Base-by-base conservation (phyloP, 2,888 invertebrate species). In the Spatulosminthurus flaviceps region DNA sequence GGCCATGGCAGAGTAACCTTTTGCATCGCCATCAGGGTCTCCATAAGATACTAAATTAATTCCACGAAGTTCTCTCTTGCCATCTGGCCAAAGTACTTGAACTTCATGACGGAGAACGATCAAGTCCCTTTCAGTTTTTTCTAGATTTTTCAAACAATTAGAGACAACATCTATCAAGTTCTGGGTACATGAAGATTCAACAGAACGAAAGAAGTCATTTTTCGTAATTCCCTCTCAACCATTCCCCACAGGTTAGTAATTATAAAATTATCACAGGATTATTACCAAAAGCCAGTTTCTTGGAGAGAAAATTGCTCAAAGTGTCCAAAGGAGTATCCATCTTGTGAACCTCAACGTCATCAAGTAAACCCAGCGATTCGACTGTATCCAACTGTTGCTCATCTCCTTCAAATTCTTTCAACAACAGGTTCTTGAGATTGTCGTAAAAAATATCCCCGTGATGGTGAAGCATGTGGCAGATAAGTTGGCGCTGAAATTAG, bases 1-100 rank as follows among this genome's bases (percentile, higher is more conserved):
- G 0, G 96, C 94, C 99, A 99, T 99, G 34, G 99, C 99, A 0
- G 98, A 97, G 88, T 95, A 95, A 0, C 94, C n/a, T n/a, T n/a
- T n/a, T n/a, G n/a, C n/a, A n/a, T n/a, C n/a, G n/a, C n/a, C 93
- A 41, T 83, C 83, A 24, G 89, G 88, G 81, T 94, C 92, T 0
- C 98, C 98, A 85, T 99, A 96, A 77, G 93, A 93, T 0, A 98
- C 95, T 89, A 98, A 91, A 82, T 94, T 95, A 74, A 95, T 92
- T 81, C 92, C 94, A 71, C 95, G 92, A 72, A 91, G 89, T 88
- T 98, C 98, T 82, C 92, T 90, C 82, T 90, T 91, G 26, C 93
- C 93, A 87, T 97, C 95, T 1, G 95, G 94, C 96, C 97, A 97
- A 80, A 93, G 91, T 79, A 98, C 95, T 34, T 93, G 94, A 70